A percentile compares a stretch with the other conserved stretches of the same genome.
phyloP scores from a whole-genome alignment of 2,888 invertebrate species.

The Ctenicera cuprea region DNA sequence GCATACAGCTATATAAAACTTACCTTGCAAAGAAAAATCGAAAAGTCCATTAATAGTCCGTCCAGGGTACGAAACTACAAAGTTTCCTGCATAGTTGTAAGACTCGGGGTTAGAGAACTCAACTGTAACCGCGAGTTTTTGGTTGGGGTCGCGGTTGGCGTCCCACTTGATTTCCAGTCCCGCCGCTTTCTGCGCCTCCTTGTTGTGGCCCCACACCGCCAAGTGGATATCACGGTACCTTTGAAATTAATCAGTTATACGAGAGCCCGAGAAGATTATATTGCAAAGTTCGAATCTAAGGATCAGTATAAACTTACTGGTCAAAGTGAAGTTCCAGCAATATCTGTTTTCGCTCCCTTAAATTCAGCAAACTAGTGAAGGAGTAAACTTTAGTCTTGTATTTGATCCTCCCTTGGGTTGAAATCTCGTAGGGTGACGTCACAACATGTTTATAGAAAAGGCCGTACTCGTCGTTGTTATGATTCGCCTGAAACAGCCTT shows the following conservation, averaged over 20 bases:
- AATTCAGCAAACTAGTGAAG: slow-evolving; percentile 78
- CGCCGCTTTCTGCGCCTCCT: slow-evolving; percentile 78
- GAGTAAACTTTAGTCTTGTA: slow-evolving; percentile 82
- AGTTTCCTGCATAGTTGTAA: slow-evolving; percentile 79
- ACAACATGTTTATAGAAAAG: slow-evolving; percentile 79
- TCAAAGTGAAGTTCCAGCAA: slow-evolving; percentile 86
- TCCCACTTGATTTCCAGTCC: slow-evolving; percentile 89
- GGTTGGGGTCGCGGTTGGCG: slow-evolving; percentile 87
- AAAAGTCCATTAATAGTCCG: slow-evolving; percentile 82
- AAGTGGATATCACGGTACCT: slow-evolving; percentile 86
- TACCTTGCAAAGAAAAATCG: slow-evolving; percentile 76
- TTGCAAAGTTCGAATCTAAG: slow-evolving; percentile 27
- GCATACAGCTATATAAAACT: slow-evolving; percentile 38
- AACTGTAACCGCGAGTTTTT: slow-evolving; percentile 79
- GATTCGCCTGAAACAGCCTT: slow-evolving; percentile 74
- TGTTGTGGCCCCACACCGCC: slow-evolving; percentile 78
- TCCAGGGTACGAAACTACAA: slow-evolving; percentile 85
- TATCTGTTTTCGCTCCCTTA: slow-evolving; percentile 80
- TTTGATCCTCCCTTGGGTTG: slow-evolving; percentile 80
- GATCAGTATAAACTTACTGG: slow-evolving; percentile 75
- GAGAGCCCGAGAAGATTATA: slow-evolving; percentile 30
- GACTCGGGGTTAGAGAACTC: slow-evolving; percentile 78
- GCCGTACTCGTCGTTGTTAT: slow-evolving; percentile 81
- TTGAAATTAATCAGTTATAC: slow-evolving; percentile 52
- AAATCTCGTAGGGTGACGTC: slow-evolving; percentile 77